Evolutionary conservation across 2,888 invertebrate species (phyloP).

Genomic region (Nemotelus pantherinus): DNA sequence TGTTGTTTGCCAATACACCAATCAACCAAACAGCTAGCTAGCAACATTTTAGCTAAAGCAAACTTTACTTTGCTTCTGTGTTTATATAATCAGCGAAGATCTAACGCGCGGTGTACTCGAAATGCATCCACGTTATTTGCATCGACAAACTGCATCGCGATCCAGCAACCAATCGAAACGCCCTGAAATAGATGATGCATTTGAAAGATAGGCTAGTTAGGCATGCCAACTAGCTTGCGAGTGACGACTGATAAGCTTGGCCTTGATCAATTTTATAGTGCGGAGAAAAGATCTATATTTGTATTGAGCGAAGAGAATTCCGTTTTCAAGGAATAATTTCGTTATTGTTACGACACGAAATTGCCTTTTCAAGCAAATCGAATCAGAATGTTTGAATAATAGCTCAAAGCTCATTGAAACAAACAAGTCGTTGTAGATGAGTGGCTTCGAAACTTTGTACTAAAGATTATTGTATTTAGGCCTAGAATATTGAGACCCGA

Average conservation of each 20-base stretch:
- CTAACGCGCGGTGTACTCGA: not conserved
- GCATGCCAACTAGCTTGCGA: slow-evolving; percentile 16
- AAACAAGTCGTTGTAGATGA: too few relatives aligned
- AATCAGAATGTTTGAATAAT: too few relatives aligned
- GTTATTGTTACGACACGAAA: too few relatives aligned
- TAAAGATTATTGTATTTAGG: too few relatives aligned
- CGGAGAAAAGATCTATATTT: not conserved
- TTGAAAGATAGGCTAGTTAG: slow-evolving; percentile 35
- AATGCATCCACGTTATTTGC: slow-evolving; percentile 6
- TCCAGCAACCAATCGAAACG: slow-evolving; percentile 31
- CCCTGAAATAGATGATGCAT: slow-evolving; percentile 33
- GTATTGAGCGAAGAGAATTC: too few relatives aligned
- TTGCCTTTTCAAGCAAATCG: too few relatives aligned
- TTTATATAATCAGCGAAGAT: slow-evolving; percentile 41
- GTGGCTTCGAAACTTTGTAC: too few relatives aligned
- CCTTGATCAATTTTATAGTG: slow-evolving; percentile 17
- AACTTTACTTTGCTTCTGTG: not conserved
- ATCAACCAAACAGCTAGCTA: not conserved
- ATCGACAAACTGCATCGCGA: slow-evolving; percentile 14
- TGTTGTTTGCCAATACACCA: not conserved
- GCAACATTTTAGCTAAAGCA: not conserved
- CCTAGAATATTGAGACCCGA: too few relatives aligned
- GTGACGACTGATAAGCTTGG: slow-evolving; percentile 15
- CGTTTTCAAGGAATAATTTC: too few relatives aligned
- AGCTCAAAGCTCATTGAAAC: too few relatives aligned